These are phyloP conservation scores for Drosophila pandora DNA, from an alignment of 1,140 invertebrate species.

Conservation along the genomic window DNA sequence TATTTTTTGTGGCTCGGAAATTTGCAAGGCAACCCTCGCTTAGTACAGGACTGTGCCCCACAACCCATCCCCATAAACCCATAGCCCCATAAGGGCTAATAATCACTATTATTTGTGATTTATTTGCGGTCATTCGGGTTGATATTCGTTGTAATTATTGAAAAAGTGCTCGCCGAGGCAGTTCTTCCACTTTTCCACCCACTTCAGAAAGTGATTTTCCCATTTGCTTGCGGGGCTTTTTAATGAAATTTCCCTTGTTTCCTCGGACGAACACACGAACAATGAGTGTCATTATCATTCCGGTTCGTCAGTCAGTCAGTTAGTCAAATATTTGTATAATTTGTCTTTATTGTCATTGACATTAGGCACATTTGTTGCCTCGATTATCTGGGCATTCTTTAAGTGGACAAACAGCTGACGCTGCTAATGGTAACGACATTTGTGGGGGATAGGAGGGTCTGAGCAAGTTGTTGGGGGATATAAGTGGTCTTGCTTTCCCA, in stretches of 20 bases:
- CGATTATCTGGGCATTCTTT: constrained; percentile 74
- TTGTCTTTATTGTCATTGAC: constrained; percentile 76
- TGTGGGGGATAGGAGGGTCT: constrained; percentile 5
- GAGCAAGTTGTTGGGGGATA: background rate
- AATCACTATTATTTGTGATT: constrained; percentile 52
- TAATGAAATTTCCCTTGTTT: constrained; percentile 49
- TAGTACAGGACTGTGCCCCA: background rate
- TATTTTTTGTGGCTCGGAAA: constrained; percentile 34
- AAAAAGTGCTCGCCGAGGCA: constrained; percentile 31
- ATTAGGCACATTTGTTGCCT: constrained; percentile 74
- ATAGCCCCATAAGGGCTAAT: constrained; percentile 16
- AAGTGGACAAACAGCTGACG: constrained; percentile 75
- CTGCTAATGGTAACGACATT: constrained; percentile 49
- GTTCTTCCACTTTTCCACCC: constrained; percentile 26
- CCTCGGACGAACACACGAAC: constrained; percentile 22
- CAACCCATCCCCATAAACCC: background rate
- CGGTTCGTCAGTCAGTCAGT: constrained; percentile 37
- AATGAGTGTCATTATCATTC: constrained; percentile 60
- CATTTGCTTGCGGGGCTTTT: constrained; percentile 34
- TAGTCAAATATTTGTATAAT: constrained; percentile 74
- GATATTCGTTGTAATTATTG: constrained; percentile 52
- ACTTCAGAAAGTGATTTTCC: constrained; percentile 21
- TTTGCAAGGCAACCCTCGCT: constrained; percentile 14
- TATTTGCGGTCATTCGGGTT: constrained; percentile 41
- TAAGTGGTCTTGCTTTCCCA: background rate